These are phyloP conservation scores for Leptodactylus fuscus DNA, from an alignment of 2,113 vertebrate species.

Conservation along the genomic window DNA sequence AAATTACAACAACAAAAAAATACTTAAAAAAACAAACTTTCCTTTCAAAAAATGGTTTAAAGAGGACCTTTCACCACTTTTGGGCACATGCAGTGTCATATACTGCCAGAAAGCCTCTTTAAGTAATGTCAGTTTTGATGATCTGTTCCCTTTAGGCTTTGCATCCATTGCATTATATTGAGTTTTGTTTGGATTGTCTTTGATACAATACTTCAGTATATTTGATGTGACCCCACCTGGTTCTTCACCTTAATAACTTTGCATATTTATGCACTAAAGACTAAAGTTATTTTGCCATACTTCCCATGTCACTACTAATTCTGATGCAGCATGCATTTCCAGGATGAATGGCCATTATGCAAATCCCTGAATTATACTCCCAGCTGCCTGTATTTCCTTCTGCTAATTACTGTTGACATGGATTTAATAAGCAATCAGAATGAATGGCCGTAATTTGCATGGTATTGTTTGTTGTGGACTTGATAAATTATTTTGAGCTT, in stretches of 20 bases:
- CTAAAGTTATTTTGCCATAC: background rate
- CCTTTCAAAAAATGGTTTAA: no score
- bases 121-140: no score
- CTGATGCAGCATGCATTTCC: constrained; percentile 9
- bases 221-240: background rate
- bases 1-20: no score
- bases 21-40: no score
- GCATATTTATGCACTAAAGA: background rate
- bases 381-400: constrained; percentile 18
- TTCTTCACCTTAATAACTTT: background rate
- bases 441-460: constrained; percentile 33
- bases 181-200: no score
- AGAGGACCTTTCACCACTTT: no score
- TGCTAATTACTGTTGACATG: constrained; percentile 35
- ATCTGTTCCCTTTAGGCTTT: no score
- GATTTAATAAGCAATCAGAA: constrained; percentile 34
- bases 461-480: constrained; percentile 36
- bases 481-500: constrained; percentile 28
- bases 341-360: constrained; percentile 39
- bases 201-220: no score
- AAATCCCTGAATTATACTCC: constrained; percentile 14
- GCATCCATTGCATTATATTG: no score
- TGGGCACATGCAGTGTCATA: no score
- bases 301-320: constrained; percentile 10
- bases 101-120: no score